Evolutionary conservation across 2,113 vertebrate species (phyloP).

Genomic region (Austrofundulus limnaeus): DNA sequence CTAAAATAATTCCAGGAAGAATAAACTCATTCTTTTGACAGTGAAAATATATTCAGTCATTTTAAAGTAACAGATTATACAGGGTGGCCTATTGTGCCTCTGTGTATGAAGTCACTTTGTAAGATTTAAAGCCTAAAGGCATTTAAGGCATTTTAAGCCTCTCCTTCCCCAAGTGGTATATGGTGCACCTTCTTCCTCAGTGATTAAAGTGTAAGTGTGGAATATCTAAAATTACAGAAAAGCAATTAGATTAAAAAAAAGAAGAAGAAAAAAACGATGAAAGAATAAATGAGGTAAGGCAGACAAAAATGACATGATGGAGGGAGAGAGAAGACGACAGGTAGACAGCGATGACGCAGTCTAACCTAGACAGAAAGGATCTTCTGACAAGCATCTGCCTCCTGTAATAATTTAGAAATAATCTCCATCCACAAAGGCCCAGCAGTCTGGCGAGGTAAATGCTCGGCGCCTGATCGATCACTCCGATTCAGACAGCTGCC

Average conservation of each 20-base stretch:
- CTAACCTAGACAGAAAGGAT: slow-evolving; percentile 81
- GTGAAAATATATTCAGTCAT: slow-evolving; percentile 35
- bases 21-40: slow-evolving; percentile 35
- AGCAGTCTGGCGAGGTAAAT: slow-evolving; percentile 76
- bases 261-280: slow-evolving; percentile 15
- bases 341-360: slow-evolving; percentile 39
- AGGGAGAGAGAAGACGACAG: slow-evolving; percentile 8
- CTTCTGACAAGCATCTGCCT: slow-evolving; percentile 81
- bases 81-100: slow-evolving; percentile 15
- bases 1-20: slow-evolving; percentile 28
- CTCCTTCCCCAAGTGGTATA: slow-evolving; percentile 38
- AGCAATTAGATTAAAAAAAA: slow-evolving; percentile 4
- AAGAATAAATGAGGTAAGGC: slow-evolving; percentile 15
- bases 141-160: slow-evolving; percentile 54
- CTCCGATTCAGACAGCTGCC: slow-evolving; percentile 70
- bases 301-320: slow-evolving; percentile 25
- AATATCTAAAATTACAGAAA: slow-evolving; percentile 37
- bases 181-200: slow-evolving; percentile 32
- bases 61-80: slow-evolving; percentile 39
- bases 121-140: slow-evolving; percentile 20
- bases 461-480: slow-evolving; percentile 75
- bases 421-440: slow-evolving; percentile 78
- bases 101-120: slow-evolving; percentile 46
- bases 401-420: slow-evolving; percentile 83
- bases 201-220: slow-evolving; percentile 21